These are phyloP conservation scores for Tiphia femorata DNA, from an alignment of 2,888 invertebrate species.

Conservation along the genomic window DNA sequence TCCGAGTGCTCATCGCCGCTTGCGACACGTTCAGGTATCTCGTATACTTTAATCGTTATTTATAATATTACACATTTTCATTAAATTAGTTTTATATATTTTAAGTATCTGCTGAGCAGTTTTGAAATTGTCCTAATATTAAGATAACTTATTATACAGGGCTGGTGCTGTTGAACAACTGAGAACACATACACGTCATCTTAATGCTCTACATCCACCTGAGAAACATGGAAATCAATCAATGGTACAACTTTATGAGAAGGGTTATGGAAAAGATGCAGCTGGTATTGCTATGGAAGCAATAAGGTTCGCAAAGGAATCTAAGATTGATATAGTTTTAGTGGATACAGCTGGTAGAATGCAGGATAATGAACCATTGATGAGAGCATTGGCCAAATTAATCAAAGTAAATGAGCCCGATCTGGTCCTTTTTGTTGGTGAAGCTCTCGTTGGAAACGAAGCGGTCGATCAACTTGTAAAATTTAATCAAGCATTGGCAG, in stretches of 20 bases:
- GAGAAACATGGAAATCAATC: conserved; percentile 77
- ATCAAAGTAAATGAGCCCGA: conserved; percentile 98
- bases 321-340: conserved; percentile 90
- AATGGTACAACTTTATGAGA: conserved; percentile 97
- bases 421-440: conserved; percentile 98
- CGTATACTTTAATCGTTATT: neutral
- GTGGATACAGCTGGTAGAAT: conserved; percentile 99
- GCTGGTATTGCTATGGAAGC: conserved; percentile 99
- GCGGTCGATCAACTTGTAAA: conserved; percentile 99
- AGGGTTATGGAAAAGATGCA: conserved; percentile 99
- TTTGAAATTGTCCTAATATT: conserved; percentile 7
- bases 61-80: neutral
- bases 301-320: conserved; percentile 88
- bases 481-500: conserved; percentile 98
- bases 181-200: conserved; percentile 91
- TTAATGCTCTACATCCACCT: conserved; percentile 93
- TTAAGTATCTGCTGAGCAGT: conserved; percentile 1
- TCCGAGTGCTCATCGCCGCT: conserved; percentile 96
- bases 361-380: conserved; percentile 99
- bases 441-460: conserved; percentile 99
- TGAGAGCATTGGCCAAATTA: conserved; percentile 97
- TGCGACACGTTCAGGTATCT: conserved; percentile 90
- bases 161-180: conserved; percentile 99
- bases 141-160: conserved; percentile 66
- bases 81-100: neutral